phyloP scores from a whole-genome alignment of 2,113 vertebrate genomes.

The Perca flavescens region DNA sequence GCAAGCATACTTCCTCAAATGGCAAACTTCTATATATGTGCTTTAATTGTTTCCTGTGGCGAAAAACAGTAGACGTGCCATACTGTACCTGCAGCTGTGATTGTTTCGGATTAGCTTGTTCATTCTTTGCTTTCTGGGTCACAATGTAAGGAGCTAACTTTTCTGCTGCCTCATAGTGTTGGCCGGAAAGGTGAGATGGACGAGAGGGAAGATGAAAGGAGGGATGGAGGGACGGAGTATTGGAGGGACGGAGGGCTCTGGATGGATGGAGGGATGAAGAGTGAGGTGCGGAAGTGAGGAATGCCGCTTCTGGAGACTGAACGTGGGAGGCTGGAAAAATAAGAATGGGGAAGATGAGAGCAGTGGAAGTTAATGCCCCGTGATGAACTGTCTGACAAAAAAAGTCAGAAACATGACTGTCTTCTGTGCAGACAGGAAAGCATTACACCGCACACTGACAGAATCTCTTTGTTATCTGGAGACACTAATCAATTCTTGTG shows the following conservation, averaged over 20 bases:
- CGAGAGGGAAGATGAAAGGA: constrained; percentile 35
- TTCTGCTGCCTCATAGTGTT: constrained; percentile 29
- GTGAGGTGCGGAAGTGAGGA: constrained; percentile 26
- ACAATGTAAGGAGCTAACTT: constrained; percentile 1
- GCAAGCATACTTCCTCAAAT: neutral
- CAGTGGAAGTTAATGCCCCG: neutral
- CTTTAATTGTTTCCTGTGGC: neutral
- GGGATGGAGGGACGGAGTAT: neutral
- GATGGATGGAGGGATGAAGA: constrained; percentile 21
- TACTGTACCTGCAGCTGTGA: constrained; percentile 46
- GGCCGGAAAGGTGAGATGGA: constrained; percentile 9
- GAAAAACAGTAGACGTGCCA: neutral
- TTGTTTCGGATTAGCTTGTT: constrained; percentile 10
- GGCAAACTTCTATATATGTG: neutral
- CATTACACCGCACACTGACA: neutral
- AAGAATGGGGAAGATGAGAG: neutral
- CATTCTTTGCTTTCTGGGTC: constrained; percentile 50
- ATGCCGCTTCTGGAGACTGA: constrained; percentile 54
- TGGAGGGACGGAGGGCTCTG: constrained; percentile 23
- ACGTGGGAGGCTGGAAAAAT: constrained; percentile 53
- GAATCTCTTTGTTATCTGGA: neutral
- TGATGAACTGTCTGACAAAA: neutral
- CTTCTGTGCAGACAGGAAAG: constrained; percentile 13
- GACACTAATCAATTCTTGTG: neutral
- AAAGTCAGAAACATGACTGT: neutral